Evolutionary conservation across 2,113 vertebrate genomes (phyloP).

Genomic region (Otis tarda): DNA sequence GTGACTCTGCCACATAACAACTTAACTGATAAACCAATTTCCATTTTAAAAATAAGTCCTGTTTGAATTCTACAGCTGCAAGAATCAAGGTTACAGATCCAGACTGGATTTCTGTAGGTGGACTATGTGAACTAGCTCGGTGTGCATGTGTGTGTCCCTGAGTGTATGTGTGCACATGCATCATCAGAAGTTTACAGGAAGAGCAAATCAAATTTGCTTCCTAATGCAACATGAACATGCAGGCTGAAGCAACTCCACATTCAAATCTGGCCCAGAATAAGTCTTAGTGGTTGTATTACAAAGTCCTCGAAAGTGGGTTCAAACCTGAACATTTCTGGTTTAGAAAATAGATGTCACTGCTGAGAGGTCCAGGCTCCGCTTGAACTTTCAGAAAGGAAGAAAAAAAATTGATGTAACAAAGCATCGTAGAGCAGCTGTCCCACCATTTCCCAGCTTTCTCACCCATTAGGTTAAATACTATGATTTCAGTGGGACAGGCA

Average conservation of each 20-base stretch:
- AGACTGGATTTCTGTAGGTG: neutral
- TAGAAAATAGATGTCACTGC: neutral
- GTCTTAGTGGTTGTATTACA: slow-evolving; percentile 20
- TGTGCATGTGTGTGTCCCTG: accelerated
- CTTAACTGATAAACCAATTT: neutral
- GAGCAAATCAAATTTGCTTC: neutral
- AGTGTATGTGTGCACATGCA: accelerated
- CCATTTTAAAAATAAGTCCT: neutral
- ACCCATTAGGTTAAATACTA: slow-evolving; percentile 8
- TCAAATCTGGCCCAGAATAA: slow-evolving; percentile 14
- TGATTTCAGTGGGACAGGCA: neutral
- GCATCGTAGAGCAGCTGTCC: neutral
- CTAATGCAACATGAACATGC: neutral
- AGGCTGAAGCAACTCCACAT: slow-evolving; percentile 13
- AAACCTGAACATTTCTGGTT: slow-evolving; percentile 42
- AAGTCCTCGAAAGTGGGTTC: neutral
- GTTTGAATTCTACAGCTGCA: neutral
- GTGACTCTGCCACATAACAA: neutral
- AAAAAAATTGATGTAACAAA: neutral
- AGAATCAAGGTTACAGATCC: neutral
- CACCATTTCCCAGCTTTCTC: slow-evolving; percentile 7
- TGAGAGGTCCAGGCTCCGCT: neutral
- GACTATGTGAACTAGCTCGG: neutral
- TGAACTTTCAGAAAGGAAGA: slow-evolving; percentile 25
- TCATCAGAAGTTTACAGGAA: neutral